Conservation (phyloP, 1,140 invertebrate species). For the Drosophila quadrilineata region DNA sequence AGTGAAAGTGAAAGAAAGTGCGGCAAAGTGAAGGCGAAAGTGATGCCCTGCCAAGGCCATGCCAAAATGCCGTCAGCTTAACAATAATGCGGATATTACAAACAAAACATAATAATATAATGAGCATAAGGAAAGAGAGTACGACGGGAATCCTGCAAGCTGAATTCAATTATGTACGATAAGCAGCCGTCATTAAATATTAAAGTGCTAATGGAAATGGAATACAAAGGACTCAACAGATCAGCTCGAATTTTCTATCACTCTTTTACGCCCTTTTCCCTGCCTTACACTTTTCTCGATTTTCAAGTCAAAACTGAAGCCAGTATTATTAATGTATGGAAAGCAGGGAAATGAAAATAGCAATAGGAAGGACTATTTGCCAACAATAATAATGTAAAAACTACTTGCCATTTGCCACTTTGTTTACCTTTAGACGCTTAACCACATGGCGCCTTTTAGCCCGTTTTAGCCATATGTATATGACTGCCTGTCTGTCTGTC, state of each 20-base stretch:
- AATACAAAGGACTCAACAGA: slow-evolving; percentile 35
- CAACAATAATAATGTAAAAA: neutral
- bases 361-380: neutral
- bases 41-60: too few species aligned
- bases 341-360: neutral
- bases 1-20: too few species aligned
- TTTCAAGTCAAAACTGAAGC: neutral
- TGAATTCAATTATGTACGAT: slow-evolving; percentile 74
- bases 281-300: too few species aligned
- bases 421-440: slow-evolving; percentile 16
- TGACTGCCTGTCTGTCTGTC: slow-evolving; percentile 35
- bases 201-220: slow-evolving; percentile 71
- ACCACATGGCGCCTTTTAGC: slow-evolving; percentile 20
- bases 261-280: neutral
- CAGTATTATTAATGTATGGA: slow-evolving; percentile 13
- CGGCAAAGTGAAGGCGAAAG: too few species aligned
- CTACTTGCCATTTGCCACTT: slow-evolving; percentile 12
- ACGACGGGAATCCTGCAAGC: slow-evolving; percentile 49
- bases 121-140: slow-evolving; percentile 67
- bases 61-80: slow-evolving; percentile 27
- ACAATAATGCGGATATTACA: slow-evolving; percentile 65
- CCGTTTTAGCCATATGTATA: slow-evolving; percentile 13
- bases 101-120: slow-evolving; percentile 78
- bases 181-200: slow-evolving; percentile 77
- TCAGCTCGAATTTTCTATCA: neutral